Evolutionary conservation across 2,113 vertebrate species (phyloP), one percentile per base, ranked within the genome.

Genomic region (Chelonoidis abingdonii): DNA sequence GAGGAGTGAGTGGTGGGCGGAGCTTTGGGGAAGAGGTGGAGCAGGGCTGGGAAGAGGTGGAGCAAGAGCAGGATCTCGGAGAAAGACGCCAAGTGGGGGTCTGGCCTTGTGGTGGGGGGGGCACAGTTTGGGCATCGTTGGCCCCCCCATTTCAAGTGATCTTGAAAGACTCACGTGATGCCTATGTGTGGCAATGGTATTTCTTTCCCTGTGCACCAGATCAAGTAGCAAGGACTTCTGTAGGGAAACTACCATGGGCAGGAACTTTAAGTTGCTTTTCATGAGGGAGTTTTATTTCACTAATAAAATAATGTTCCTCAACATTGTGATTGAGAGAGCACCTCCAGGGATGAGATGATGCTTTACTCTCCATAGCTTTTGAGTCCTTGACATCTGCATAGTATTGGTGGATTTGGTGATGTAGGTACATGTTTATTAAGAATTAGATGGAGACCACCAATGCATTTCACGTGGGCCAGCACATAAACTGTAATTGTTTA

Each of bases 201-300:
- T 8, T 47, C 86, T 91, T 75, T 65, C 80, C 54, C 62, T 35
- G 29, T 31, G 44, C 47, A 5, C 87, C 72, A 79, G 50, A 57
- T 83, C 47, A 85, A 0, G 0, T 56, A 25, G 69, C 76, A 85
- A 89, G 41, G 47, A 87, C n/a, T 90, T 93, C 47, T 78, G 41
- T 27, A 54, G 89, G 82, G 62, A 94, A 94, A 89, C 87, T 44
- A 38, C 8, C 50, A 79, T 0, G 2, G 75, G 86, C 4, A 5
- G 72, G 24, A 57, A 57, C 56, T 38, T 84, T 8, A 27, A 57
- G 10, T 47, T 83, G 89, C n/a, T 91, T 93, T 93, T 76, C 56
- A 89, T 92, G 38, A 16, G 79, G 59, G 79, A 27, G 24, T 57
- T 25, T 27, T 57, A 86, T 93, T 95, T 96, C 44, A 83, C 92